Evolutionary conservation across 1,140 invertebrate genomes (phyloP), one percentile per base, ranked within the genome.

Genomic region (Parasteatoda tepidariorum): DNA sequence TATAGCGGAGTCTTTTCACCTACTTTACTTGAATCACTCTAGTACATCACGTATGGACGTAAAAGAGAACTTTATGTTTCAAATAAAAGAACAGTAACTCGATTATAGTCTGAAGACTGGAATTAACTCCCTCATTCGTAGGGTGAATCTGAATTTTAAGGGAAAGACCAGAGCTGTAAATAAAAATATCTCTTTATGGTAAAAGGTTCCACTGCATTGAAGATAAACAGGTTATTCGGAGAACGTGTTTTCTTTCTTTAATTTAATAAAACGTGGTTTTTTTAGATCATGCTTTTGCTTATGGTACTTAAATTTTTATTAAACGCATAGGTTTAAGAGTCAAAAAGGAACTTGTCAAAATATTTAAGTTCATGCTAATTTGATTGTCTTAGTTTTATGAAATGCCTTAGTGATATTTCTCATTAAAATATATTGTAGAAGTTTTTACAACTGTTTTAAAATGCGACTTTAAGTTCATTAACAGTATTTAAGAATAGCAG

Each of bases 21-120:
- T 22, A 48, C 33, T 71, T 71, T 34, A 28, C 48, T 18, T 28
- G 7, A 48, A 71, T 71, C 68, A 28, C 68, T 57, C 57, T 48
- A 18, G 22, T 71, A 26, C 26, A 71, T 71, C 68, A 71, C 68
- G 68, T 71, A 71, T 11, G 41, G 22, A 71, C 68, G 68, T 71
- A 71, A 71, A 71, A 71, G 30, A 48, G 41, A 71, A 54, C 68
- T 71, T 71, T 71, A 71, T 71, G 48, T 71, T 38, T 28, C 68
- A 57, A 71, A 71, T 71, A 71, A 71, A 71, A 71, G 68, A 71
- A 71, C 68, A 48, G 31, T 71, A 71, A 71, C 68, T 71, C 41
- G 68, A 71, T 71, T 71, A 71, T 48, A 33, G 41, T 28, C 68
- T 75, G 26, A 61, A 75, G 66, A 62, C 55, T 28, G 57, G 73